These are phyloP conservation scores for Orthonevra nobilis DNA, from an alignment of 2,888 invertebrate species.

Conservation along the genomic window DNA sequence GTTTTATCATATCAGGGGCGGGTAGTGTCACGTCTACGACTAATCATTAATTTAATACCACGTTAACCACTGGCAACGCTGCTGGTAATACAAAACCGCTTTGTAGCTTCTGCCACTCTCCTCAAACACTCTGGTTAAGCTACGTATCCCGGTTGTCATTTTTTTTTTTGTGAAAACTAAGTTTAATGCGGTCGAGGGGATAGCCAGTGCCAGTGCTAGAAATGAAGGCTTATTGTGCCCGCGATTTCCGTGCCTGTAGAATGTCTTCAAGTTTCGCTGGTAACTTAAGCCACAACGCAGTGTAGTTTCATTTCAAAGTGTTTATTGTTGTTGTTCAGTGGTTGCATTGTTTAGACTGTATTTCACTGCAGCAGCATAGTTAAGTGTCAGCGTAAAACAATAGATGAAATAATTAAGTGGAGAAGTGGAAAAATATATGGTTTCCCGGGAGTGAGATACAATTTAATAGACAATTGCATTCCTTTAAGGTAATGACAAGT, in stretches of 20 bases:
- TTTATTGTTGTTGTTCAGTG: background rate
- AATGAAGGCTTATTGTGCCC: slow-evolving; percentile 42
- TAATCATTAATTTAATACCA: slow-evolving; percentile 35
- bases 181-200: slow-evolving; percentile 40
- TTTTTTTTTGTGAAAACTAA: slow-evolving; percentile 36
- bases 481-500: slow-evolving; percentile 45
- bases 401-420: slow-evolving; percentile 60
- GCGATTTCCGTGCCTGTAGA: slow-evolving; percentile 19
- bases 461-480: slow-evolving; percentile 49
- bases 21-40: slow-evolving; percentile 45
- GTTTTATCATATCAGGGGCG: slow-evolving; percentile 69
- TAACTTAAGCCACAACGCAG: slow-evolving; percentile 34
- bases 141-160: slow-evolving; percentile 4
- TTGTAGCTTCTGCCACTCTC: background rate
- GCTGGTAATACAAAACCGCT: slow-evolving; percentile 43
- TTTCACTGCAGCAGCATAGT: slow-evolving; percentile 31
- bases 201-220: no score
- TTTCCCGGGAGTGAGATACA: slow-evolving; percentile 44
- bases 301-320: slow-evolving; percentile 25
- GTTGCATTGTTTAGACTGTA: slow-evolving; percentile 14
- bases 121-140: background rate
- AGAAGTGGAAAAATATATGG: slow-evolving; percentile 33
- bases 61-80: slow-evolving; percentile 14
- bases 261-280: slow-evolving; percentile 37
- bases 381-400: slow-evolving; percentile 51